Conservation (phyloP, 2,888 invertebrate genomes). For the Acleris cristana region DNA sequence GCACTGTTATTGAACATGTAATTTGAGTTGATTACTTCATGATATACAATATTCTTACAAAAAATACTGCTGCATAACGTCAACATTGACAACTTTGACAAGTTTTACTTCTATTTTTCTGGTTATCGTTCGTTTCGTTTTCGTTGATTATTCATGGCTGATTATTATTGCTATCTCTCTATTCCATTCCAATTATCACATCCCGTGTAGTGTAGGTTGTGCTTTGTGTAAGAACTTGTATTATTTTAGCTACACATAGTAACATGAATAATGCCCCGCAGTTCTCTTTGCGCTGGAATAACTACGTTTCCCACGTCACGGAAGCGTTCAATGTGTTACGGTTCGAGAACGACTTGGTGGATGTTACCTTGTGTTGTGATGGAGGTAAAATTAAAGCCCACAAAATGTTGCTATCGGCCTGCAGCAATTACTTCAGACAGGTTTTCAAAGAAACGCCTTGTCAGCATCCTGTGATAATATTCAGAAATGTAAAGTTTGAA, state of each 20-base stretch:
- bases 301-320: conserved; percentile 91
- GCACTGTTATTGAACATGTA: background rate
- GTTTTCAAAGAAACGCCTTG: conserved; percentile 90
- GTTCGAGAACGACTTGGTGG: conserved; percentile 88
- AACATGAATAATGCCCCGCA: conserved; percentile 87
- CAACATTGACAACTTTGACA: conserved; percentile 13
- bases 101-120: conserved; percentile 7
- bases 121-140: conserved; percentile 30
- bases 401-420: conserved; percentile 92
- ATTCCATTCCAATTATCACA: conserved; percentile 18
- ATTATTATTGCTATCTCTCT: conserved; percentile 35
- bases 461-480: conserved; percentile 91
- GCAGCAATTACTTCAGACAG: conserved; percentile 91
- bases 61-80: conserved; percentile 13
- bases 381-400: conserved; percentile 93
- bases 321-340: conserved; percentile 90
- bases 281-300: conserved; percentile 94
- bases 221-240: conserved; percentile 15
- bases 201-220: conserved; percentile 17
- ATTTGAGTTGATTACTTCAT: conserved; percentile 3
- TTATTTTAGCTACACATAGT: conserved; percentile 16
- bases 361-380: conserved; percentile 94
- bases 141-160: conserved; percentile 36
- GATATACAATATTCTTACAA: background rate
- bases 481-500: conserved; percentile 90